Percentiles rank a stretch among this genome's conserved stretches.
Evolutionary conservation across 2,797 vertebrate genomes (phyloP).

Genomic region (Alauda arvensis): DNA sequence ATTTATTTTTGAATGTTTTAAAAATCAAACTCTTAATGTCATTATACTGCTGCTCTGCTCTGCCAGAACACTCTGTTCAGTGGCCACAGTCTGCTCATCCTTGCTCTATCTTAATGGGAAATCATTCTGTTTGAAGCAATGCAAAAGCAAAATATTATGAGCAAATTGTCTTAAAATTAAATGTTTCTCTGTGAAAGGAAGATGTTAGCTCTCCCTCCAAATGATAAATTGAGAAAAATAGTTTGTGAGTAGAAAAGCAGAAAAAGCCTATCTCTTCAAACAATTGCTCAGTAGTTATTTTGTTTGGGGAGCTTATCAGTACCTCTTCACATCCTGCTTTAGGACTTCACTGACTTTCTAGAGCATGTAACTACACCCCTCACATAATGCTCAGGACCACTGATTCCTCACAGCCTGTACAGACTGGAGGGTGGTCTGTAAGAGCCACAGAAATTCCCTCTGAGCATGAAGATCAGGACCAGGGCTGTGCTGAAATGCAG

Average conservation of each 20-base stretch:
- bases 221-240: conserved; percentile 2
- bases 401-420: background rate
- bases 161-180: conserved; percentile 14
- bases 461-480: background rate
- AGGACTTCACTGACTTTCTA: background rate
- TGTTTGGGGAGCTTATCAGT: background rate
- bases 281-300: background rate
- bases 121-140: background rate
- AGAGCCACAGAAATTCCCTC: too few species aligned
- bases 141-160: background rate
- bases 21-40: conserved; percentile 34
- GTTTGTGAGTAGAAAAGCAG: background rate
- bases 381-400: background rate
- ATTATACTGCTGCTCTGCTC: conserved; percentile 12
- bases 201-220: background rate
- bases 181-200: conserved; percentile 29
- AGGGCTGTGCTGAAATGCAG: background rate
- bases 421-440: fast-evolving
- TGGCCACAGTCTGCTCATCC: conserved; percentile 28
- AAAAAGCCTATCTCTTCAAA: background rate
- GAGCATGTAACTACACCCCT: background rate
- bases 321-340: background rate
- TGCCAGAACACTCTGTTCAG: conserved; percentile 50
- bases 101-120: conserved; percentile 33
- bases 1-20: conserved; percentile 54